These are phyloP conservation scores for Drosophila hamatofila DNA, from an alignment of 2,888 invertebrate species.

Conservation along the genomic window DNA sequence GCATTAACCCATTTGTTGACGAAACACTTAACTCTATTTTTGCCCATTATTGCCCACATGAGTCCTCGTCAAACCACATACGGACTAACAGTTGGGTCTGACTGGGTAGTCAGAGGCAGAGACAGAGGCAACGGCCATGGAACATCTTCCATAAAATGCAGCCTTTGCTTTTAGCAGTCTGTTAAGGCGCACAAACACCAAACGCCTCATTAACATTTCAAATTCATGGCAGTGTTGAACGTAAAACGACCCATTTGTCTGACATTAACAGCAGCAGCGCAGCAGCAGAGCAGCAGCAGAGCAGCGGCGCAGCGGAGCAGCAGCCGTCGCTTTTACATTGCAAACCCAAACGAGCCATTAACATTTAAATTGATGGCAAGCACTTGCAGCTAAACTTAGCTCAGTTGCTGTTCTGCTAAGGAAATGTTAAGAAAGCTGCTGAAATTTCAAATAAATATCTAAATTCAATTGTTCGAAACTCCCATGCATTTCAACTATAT, in stretches of 20 bases:
- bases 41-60: slow-evolving; percentile 43
- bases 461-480: background rate
- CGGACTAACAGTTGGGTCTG: slow-evolving; percentile 27
- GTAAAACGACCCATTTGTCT: slow-evolving; percentile 72
- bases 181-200: slow-evolving; percentile 57
- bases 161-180: slow-evolving; percentile 72
- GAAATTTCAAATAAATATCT: slow-evolving; percentile 8
- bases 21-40: slow-evolving; percentile 53
- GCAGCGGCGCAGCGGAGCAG: slow-evolving; percentile 58
- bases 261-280: slow-evolving; percentile 66
- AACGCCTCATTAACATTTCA: slow-evolving; percentile 76
- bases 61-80: slow-evolving; percentile 44
- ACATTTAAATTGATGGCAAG: slow-evolving; percentile 74
- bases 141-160: slow-evolving; percentile 63
- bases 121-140: slow-evolving; percentile 13
- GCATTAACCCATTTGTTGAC: slow-evolving; percentile 44
- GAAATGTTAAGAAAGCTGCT: slow-evolving; percentile 34
- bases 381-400: slow-evolving; percentile 50
- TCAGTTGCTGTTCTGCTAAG: slow-evolving; percentile 36
- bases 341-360: slow-evolving; percentile 67
- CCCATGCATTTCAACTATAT: background rate
- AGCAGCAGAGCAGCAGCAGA: slow-evolving; percentile 60
- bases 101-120: background rate
- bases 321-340: slow-evolving; percentile 54
- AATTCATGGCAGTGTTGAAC: slow-evolving; percentile 71